A percentile compares a stretch with the other conserved stretches of the same genome.
phyloP scores from a whole-genome alignment of 2,888 invertebrate species.

The Micropterix aruncella region DNA sequence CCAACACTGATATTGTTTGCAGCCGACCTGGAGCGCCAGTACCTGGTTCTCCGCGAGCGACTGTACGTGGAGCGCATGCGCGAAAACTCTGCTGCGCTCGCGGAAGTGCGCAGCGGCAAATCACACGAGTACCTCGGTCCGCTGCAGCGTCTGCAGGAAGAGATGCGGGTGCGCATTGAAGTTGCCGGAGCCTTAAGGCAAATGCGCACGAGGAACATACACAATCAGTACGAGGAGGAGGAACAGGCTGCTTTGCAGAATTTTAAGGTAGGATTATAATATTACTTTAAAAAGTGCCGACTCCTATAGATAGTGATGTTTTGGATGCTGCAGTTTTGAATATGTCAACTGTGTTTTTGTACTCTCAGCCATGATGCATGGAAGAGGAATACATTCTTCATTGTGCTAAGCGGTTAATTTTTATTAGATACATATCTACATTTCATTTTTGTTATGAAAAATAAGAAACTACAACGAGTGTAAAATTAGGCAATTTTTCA shows the following conservation, averaged over 20 bases:
- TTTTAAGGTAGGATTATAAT: constrained; percentile 51
- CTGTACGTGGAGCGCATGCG: constrained; percentile 71
- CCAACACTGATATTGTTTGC: background rate
- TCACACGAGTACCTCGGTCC: constrained; percentile 85
- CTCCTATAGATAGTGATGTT: too few relatives aligned
- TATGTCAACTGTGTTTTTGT: too few relatives aligned
- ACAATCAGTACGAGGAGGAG: constrained; percentile 78
- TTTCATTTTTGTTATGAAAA: too few relatives aligned
- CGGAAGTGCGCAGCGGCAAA: constrained; percentile 72
- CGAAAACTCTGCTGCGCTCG: constrained; percentile 27
- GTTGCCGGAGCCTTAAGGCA: constrained; percentile 80
- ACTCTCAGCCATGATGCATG: too few relatives aligned
- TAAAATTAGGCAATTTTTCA: too few relatives aligned
- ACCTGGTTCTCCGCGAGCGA: constrained; percentile 75
- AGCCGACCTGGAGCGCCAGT: constrained; percentile 82
- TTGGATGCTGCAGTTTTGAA: too few relatives aligned
- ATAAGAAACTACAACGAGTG: too few relatives aligned
- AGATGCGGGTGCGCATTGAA: constrained; percentile 71
- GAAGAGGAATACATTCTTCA: too few relatives aligned
- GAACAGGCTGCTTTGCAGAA: constrained; percentile 80
- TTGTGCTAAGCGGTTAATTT: too few relatives aligned
- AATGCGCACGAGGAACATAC: constrained; percentile 67
- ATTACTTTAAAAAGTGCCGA: too few relatives aligned
- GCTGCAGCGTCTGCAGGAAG: constrained; percentile 72
- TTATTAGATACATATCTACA: too few relatives aligned